Percentiles rank a stretch among this genome's conserved stretches.
phyloP scores from a whole-genome alignment of 2,113 vertebrate species.

The Xenopus borealis region DNA sequence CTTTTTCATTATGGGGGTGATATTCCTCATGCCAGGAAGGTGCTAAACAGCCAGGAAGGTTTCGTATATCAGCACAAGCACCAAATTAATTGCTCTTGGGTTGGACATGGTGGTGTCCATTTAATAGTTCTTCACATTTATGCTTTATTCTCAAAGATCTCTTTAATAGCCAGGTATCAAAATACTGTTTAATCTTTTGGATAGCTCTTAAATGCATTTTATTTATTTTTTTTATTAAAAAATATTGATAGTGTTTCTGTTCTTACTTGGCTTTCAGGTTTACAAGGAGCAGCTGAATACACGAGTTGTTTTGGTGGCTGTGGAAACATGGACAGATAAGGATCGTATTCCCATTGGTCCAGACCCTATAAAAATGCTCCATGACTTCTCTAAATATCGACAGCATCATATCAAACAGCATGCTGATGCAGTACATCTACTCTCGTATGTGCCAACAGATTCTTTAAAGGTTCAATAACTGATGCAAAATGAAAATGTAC shows the following conservation, averaged over 20 bases:
- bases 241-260: constrained; percentile 56
- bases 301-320: constrained; percentile 89
- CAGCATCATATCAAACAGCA: constrained; percentile 86
- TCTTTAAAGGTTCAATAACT: constrained; percentile 9
- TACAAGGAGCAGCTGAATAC: constrained; percentile 97
- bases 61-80: too few relatives aligned
- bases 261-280: constrained; percentile 76
- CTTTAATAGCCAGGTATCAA: too few relatives aligned
- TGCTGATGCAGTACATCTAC: constrained; percentile 87
- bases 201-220: constrained; percentile 53
- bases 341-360: constrained; percentile 84
- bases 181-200: too few relatives aligned
- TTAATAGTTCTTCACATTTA: too few relatives aligned
- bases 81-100: too few relatives aligned
- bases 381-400: constrained; percentile 91
- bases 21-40: too few relatives aligned
- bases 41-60: too few relatives aligned
- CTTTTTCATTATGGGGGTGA: too few relatives aligned
- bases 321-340: constrained; percentile 94
- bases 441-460: constrained; percentile 76
- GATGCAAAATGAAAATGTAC: background rate
- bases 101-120: too few relatives aligned
- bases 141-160: too few relatives aligned
- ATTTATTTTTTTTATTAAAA: constrained; percentile 58
- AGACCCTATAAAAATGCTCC: constrained; percentile 86